These are phyloP conservation scores for Sinhomidia bicolor DNA, from an alignment of 2,888 invertebrate genomes.

Conservation along the genomic window DNA sequence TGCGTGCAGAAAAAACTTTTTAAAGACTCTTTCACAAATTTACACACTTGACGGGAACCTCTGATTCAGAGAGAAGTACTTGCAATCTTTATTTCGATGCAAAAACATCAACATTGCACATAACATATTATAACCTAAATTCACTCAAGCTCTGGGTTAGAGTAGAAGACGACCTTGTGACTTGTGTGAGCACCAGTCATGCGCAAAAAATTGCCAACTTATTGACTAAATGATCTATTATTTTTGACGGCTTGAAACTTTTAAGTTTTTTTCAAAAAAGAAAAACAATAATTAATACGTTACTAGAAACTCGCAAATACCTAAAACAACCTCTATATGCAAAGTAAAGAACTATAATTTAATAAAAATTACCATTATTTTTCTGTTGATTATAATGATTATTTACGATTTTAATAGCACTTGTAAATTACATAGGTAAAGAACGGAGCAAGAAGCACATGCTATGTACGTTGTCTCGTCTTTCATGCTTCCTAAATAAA, in stretches of 20 bases:
- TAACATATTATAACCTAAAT: not conserved
- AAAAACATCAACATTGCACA: too few species aligned
- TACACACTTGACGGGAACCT: too few species aligned
- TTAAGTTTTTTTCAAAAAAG: not conserved
- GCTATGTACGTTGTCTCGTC: not conserved
- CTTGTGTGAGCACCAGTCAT: too few species aligned
- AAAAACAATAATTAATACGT: not conserved
- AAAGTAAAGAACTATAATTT: not conserved
- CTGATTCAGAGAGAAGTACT: too few species aligned
- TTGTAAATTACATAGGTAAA: not conserved
- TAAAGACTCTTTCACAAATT: too few species aligned
- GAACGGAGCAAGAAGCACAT: not conserved
- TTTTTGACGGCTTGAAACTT: not conserved
- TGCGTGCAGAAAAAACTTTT: too few species aligned
- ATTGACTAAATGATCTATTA: conserved; percentile 5
- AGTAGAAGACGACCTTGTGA: conserved; percentile 45
- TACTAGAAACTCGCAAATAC: not conserved
- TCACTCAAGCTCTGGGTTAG: not conserved
- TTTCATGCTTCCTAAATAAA: not conserved
- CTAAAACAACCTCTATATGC: too few species aligned
- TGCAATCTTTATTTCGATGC: too few species aligned
- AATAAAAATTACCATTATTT: not conserved
- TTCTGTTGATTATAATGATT: not conserved
- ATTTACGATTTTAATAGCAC: not conserved
- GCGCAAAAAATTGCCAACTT: conserved; percentile 16